Evolutionary conservation across 1,140 invertebrate species (phyloP).

Genomic region (Leptinotarsa texana): DNA sequence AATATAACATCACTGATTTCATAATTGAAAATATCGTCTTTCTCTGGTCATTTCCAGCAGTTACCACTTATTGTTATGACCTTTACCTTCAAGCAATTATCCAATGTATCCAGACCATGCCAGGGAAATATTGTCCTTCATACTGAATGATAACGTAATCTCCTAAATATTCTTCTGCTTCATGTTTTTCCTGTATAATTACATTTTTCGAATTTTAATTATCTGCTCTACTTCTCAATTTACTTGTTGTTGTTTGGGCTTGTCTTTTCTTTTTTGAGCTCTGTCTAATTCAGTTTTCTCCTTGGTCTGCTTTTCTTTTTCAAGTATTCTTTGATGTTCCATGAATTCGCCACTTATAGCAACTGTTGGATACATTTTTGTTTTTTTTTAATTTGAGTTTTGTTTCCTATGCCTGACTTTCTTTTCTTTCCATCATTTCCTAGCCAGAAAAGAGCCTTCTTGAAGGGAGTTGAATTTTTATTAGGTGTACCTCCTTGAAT

Average conservation of each 20-base stretch:
- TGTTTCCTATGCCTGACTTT: neutral
- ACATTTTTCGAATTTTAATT: neutral
- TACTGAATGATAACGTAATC: too few species aligned
- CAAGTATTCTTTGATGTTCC: neutral
- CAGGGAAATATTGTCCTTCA: too few species aligned
- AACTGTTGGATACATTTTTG: neutral
- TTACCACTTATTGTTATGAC: too few species aligned
- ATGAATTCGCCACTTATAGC: constrained; percentile 7
- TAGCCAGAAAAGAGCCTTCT: neutral
- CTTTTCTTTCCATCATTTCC: neutral
- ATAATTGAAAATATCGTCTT: too few species aligned
- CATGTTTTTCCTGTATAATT: too few species aligned
- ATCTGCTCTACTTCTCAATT: neutral
- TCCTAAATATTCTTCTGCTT: too few species aligned
- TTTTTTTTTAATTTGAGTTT: neutral
- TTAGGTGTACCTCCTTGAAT: too few species aligned
- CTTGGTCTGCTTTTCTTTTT: constrained; percentile 2
- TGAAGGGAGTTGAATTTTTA: neutral
- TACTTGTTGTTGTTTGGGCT: neutral
- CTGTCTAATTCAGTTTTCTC: neutral
- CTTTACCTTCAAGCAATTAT: too few species aligned
- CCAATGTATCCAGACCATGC: too few species aligned
- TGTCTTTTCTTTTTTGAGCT: neutral
- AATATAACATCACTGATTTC: too few species aligned
- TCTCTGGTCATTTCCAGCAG: too few species aligned